Percentiles rank a stretch among this genome's conserved stretches.
These are phyloP conservation scores for Cottoperca gobio DNA, from an alignment of 2,797 vertebrate genomes.

Conservation along the genomic window DNA sequence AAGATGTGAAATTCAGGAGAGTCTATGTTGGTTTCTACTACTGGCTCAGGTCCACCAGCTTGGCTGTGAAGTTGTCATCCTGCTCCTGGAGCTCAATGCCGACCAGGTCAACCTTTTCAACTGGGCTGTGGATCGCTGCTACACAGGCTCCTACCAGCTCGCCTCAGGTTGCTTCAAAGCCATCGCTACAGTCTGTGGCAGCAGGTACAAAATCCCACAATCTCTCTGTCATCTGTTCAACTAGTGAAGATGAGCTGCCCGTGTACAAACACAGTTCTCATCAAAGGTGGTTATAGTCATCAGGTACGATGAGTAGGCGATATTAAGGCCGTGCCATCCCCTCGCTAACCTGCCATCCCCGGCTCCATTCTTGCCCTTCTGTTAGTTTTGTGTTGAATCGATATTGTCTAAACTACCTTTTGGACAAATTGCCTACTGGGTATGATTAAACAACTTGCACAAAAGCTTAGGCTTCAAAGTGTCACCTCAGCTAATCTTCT, in stretches of 20 bases:
- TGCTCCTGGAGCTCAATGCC: conserved; percentile 94
- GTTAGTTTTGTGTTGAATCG: no score
- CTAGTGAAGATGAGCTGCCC: neutral
- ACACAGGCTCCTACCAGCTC: conserved; percentile 95
- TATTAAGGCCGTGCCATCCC: no score
- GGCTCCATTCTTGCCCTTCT: no score
- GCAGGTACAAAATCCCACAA: conserved; percentile 86
- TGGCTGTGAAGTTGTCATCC: conserved; percentile 96
- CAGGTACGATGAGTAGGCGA: neutral
- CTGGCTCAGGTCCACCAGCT: conserved; percentile 93
- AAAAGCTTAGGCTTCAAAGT: conserved; percentile 26
- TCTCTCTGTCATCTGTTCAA: neutral
- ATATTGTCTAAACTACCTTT: no score
- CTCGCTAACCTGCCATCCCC: no score
- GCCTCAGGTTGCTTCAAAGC: conserved; percentile 98
- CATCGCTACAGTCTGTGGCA: conserved; percentile 95
- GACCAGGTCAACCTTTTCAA: conserved; percentile 98
- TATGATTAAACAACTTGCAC: conserved; percentile 31
- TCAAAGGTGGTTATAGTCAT: neutral
- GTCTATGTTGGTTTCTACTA: conserved; percentile 15
- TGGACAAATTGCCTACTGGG: no score
- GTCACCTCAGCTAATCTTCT: conserved; percentile 38
- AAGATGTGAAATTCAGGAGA: neutral
- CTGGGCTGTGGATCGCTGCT: conserved; percentile 98
- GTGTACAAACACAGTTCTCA: neutral